These are phyloP conservation scores for Rhabdomys pumilio DNA, from an alignment of 2,797 vertebrate species.

Conservation along the genomic window DNA sequence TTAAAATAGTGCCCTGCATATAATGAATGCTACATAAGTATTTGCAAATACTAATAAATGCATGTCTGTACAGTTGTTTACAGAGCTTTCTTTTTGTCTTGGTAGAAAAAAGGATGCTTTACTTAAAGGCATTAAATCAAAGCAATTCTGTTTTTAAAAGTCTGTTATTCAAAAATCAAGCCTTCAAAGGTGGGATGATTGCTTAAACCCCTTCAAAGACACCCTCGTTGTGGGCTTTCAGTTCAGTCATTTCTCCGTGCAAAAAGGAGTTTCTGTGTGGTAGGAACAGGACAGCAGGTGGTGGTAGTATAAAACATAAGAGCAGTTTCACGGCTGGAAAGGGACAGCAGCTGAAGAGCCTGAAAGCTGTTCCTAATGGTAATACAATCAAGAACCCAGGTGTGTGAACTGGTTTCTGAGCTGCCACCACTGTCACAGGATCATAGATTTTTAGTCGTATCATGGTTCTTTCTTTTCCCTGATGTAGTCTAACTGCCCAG, in stretches of 20 bases:
- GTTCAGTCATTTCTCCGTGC: slow-evolving; percentile 47
- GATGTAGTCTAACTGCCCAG: background rate
- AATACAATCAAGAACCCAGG: slow-evolving; percentile 53
- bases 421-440: background rate
- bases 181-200: slow-evolving; percentile 5
- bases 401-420: slow-evolving; percentile 22
- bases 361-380: slow-evolving; percentile 44
- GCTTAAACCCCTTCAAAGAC: slow-evolving; percentile 44
- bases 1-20: slow-evolving; percentile 9
- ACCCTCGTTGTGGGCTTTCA: background rate
- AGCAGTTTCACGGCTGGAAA: slow-evolving; percentile 63
- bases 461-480: background rate
- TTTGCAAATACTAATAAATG: slow-evolving; percentile 53
- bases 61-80: slow-evolving; percentile 16
- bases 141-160: slow-evolving; percentile 50
- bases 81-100: slow-evolving; percentile 32
- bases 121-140: slow-evolving; percentile 35
- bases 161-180: slow-evolving; percentile 43
- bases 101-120: slow-evolving; percentile 41
- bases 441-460: slow-evolving; percentile 54
- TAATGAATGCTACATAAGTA: background rate
- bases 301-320: slow-evolving; percentile 84
- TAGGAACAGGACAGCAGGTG: slow-evolving; percentile 84
- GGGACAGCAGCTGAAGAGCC: slow-evolving; percentile 31
- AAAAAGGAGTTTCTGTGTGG: slow-evolving; percentile 71